phyloP scores from a whole-genome alignment of 2,113 vertebrate species.

The Plectropomus leopardus region DNA sequence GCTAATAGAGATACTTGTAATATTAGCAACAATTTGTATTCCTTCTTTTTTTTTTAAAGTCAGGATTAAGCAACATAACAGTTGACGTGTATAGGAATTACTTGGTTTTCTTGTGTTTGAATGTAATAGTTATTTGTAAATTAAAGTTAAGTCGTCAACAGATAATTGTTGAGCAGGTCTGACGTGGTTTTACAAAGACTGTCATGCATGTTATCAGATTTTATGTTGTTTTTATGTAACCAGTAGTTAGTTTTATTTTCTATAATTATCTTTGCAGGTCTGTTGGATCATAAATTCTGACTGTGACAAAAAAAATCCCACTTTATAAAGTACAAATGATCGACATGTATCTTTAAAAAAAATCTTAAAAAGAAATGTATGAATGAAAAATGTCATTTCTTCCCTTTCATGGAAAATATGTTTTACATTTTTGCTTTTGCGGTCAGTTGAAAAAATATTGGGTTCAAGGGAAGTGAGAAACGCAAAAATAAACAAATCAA shows the following conservation, averaged over 20 bases:
- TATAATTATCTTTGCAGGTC: too few relatives aligned
- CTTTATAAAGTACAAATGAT: not conserved
- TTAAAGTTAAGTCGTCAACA: not conserved
- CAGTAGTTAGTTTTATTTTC: not conserved
- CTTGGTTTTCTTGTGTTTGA: not conserved
- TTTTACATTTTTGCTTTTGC: too few relatives aligned
- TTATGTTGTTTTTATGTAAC: too few relatives aligned
- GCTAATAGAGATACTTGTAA: too few relatives aligned
- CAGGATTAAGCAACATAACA: too few relatives aligned
- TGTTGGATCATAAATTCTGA: too few relatives aligned
- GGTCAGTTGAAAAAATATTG: not conserved
- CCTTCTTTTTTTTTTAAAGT: too few relatives aligned
- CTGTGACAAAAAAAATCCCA: too few relatives aligned
- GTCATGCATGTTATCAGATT: not conserved
- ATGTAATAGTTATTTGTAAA: not conserved
- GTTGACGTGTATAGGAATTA: too few relatives aligned
- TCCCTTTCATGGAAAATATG: too few relatives aligned
- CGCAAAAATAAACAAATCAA: not conserved
- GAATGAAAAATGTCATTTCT: not conserved
- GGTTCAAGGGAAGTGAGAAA: not conserved
- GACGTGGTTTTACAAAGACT: not conserved
- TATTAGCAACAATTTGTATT: too few relatives aligned
- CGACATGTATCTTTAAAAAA: too few relatives aligned
- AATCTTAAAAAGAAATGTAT: not conserved
- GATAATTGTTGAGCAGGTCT: not conserved